Base-by-base conservation (phyloP, 2,888 invertebrate genomes). In the Protula sp. region DNA sequence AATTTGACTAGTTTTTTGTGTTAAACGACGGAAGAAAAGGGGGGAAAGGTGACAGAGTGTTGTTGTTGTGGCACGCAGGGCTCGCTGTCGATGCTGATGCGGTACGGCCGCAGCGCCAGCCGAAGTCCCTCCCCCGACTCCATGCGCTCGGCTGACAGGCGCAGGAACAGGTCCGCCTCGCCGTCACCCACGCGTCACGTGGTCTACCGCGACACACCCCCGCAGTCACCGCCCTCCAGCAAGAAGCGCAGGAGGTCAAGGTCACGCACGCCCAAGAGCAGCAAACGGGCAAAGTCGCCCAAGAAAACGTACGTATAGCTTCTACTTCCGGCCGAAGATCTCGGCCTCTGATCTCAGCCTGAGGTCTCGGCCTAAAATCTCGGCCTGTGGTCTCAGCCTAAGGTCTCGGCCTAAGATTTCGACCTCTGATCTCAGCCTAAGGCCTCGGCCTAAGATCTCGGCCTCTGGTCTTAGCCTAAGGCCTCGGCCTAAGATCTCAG, bases 291-390 rank as follows among this genome's bases (percentile, higher is more conserved):
- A 14, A 53, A 27, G 24, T 56, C 60, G 1, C 56, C 60, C 9
- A 60, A 52, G 47, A 60, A 57, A 60, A 50, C 56, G 60, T 60
- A 19, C 51, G 60, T 57, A 28, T 29, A 2, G 26, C 5, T 14
- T 38, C 19, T 38, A n/a, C 19, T 38, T 14, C 38, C 9, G 19
- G 38, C 19, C 19, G 9, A 19, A 14, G 9, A 14, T 38, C 19
- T 38, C 38, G 19, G 9, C 9, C 38, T 38, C 38, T 38, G 9
- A 9, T 38, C 19, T 19, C 38, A 38, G 38, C 19, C 19, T 14
- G 38, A 38, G 38, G 38, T 14, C 19, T 9, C 19, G 9, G 9
- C 9, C 19, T 38, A 9, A 38, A 38, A 38, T 38, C 38, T 38
- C 19, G 9, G 38, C 19, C 9, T 38, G 9, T 19, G n/a, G n/a